phyloP scores from a whole-genome alignment of 2,888 invertebrate species.

The Latrodectus elegans region DNA sequence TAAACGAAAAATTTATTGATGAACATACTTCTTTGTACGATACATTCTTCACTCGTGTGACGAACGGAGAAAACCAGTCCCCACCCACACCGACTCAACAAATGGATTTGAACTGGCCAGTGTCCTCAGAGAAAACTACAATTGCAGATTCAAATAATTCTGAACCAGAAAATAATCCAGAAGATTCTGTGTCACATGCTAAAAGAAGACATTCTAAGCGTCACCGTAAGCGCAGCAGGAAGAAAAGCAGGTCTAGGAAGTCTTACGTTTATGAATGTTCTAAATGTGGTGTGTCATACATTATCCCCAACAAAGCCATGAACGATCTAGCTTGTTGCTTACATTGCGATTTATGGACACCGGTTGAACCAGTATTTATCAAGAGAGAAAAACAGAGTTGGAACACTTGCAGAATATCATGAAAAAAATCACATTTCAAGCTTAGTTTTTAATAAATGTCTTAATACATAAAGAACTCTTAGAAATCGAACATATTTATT shows the following conservation, averaged over 20 bases:
- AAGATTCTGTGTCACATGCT: not conserved
- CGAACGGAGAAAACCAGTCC: not conserved
- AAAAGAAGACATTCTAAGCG: not conserved
- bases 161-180: not conserved
- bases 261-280: slow-evolving; percentile 31
- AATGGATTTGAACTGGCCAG: not conserved
- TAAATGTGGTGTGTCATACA: slow-evolving; percentile 50
- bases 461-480: too few relatives aligned
- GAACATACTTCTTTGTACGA: slow-evolving; percentile 34
- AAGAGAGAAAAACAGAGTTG: slow-evolving; percentile 46
- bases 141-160: not conserved
- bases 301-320: slow-evolving; percentile 5
- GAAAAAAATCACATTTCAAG: not conserved
- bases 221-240: slow-evolving; percentile 25
- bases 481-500: too few relatives aligned
- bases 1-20: not conserved
- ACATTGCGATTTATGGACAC: slow-evolving; percentile 54
- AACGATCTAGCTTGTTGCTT: slow-evolving; percentile 26
- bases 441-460: too few relatives aligned
- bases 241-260: slow-evolving; percentile 20
- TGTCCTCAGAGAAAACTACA: too few relatives aligned
- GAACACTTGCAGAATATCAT: slow-evolving; percentile 57
- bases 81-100: not conserved
- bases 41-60: slow-evolving; percentile 32
- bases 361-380: slow-evolving; percentile 53